Evolutionary conservation across 2,888 invertebrate species (phyloP).

Genomic region (Chymomyza fuscimana): DNA sequence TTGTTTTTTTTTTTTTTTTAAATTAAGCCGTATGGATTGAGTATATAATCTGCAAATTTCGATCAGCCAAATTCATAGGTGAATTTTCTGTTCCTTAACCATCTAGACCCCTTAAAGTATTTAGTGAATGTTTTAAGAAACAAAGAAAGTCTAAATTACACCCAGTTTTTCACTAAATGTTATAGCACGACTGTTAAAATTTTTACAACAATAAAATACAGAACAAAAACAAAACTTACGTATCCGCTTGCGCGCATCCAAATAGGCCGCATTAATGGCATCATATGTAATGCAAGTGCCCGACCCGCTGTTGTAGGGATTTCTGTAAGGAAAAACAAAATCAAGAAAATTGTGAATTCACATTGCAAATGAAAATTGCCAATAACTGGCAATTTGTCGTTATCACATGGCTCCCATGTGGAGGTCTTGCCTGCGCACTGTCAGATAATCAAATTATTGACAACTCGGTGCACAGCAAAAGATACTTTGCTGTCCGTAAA

Average conservation of each 20-base stretch:
- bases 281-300: slow-evolving; percentile 92
- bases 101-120: too few relatives aligned
- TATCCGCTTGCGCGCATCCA: slow-evolving; percentile 92
- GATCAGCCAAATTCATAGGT: too few relatives aligned
- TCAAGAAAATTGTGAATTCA: slow-evolving; percentile 30
- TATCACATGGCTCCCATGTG: slow-evolving; percentile 66
- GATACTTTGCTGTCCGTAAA: slow-evolving; percentile 1
- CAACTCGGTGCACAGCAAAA: slow-evolving; percentile 53
- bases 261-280: slow-evolving; percentile 92
- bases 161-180: too few relatives aligned
- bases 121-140: too few relatives aligned
- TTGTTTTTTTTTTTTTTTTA: too few relatives aligned
- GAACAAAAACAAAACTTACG: slow-evolving; percentile 83
- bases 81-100: too few relatives aligned
- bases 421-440: slow-evolving; percentile 42
- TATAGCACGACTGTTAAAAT: too few relatives aligned
- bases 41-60: too few relatives aligned
- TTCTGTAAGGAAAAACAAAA: slow-evolving; percentile 61
- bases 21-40: too few relatives aligned
- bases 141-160: too few relatives aligned
- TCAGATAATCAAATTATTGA: slow-evolving; percentile 75
- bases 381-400: slow-evolving; percentile 52
- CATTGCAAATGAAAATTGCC: slow-evolving; percentile 37
- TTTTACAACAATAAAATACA: neutral
- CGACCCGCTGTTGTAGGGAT: slow-evolving; percentile 83